Percentiles rank a stretch among this genome's conserved stretches.
These are phyloP conservation scores for Aphrophora alni DNA, from an alignment of 2,888 invertebrate species.

Conservation along the genomic window DNA sequence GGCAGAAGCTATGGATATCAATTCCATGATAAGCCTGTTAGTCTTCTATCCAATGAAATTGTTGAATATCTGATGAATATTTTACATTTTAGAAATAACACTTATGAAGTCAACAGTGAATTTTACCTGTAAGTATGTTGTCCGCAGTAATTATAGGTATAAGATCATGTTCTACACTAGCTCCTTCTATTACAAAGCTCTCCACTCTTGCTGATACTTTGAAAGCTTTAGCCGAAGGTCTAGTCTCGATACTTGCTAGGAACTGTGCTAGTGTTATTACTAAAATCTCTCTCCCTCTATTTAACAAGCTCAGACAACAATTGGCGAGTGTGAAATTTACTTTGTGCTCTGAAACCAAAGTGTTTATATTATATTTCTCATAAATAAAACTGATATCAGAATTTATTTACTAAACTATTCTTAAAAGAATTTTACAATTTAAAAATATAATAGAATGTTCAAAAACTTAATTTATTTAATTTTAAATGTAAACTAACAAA, in stretches of 20 bases:
- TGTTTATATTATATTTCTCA: background rate
- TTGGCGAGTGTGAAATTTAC: conserved; percentile 77
- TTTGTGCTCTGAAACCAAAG: conserved; percentile 67
- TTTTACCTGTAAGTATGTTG: conserved; percentile 54
- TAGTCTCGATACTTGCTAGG: conserved; percentile 70
- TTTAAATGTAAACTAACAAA: too few species aligned
- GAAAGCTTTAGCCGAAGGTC: conserved; percentile 70
- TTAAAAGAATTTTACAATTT: too few species aligned
- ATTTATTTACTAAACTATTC: too few species aligned
- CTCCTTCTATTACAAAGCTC: conserved; percentile 77
- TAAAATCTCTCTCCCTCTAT: conserved; percentile 72
- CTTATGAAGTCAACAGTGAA: too few species aligned
- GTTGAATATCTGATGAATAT: too few species aligned
- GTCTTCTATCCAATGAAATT: too few species aligned
- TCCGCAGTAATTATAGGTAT: conserved; percentile 72
- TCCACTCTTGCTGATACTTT: conserved; percentile 75
- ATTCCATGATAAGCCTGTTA: too few species aligned
- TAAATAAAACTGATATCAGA: too few species aligned
- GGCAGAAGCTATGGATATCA: too few species aligned
- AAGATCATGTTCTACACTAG: conserved; percentile 73
- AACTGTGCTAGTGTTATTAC: conserved; percentile 76
- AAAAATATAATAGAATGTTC: too few species aligned
- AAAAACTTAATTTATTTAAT: too few species aligned
- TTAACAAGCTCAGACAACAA: conserved; percentile 71
- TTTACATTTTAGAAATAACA: too few species aligned